A percentile compares a stretch with the other conserved stretches of the same genome.
Evolutionary conservation across 2,797 vertebrate genomes (phyloP).

Genomic region (Pipistrellus kuhlii): DNA sequence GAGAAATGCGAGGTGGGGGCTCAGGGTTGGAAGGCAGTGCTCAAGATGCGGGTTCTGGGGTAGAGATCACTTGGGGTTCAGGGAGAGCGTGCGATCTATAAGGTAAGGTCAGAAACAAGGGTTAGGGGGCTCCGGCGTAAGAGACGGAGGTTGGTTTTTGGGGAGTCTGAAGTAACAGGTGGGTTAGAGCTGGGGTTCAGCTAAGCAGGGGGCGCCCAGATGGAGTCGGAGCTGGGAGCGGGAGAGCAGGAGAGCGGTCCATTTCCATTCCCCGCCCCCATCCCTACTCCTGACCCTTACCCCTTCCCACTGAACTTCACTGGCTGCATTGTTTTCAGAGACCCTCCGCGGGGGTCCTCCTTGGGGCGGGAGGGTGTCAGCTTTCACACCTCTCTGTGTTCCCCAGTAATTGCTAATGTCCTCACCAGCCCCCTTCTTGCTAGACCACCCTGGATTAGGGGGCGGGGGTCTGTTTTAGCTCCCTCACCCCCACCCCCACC

Average conservation of each 20-base stretch:
- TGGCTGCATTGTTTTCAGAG: slow-evolving; percentile 32
- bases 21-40: neutral
- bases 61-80: neutral
- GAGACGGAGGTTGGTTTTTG: neutral
- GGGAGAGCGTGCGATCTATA: neutral
- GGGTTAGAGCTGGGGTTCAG: slow-evolving; percentile 11
- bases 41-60: neutral
- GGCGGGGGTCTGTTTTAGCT: neutral
- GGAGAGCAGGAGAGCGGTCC: neutral
- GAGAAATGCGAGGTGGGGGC: neutral
- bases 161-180: slow-evolving; percentile 52
- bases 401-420: slow-evolving; percentile 7
- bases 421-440: neutral
- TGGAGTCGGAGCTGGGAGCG: neutral
- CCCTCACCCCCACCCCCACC: neutral
- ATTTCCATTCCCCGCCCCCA: neutral
- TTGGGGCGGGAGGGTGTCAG: neutral
- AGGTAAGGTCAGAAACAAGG: neutral
- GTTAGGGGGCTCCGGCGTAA: neutral
- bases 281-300: neutral
- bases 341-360: slow-evolving; percentile 25
- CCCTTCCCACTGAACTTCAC: slow-evolving; percentile 28
- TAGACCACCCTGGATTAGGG: neutral
- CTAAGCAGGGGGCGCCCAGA: neutral
- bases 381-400: neutral